Conservation (phyloP, 2,888 invertebrate species). For the Drosophila affinis region DNA sequence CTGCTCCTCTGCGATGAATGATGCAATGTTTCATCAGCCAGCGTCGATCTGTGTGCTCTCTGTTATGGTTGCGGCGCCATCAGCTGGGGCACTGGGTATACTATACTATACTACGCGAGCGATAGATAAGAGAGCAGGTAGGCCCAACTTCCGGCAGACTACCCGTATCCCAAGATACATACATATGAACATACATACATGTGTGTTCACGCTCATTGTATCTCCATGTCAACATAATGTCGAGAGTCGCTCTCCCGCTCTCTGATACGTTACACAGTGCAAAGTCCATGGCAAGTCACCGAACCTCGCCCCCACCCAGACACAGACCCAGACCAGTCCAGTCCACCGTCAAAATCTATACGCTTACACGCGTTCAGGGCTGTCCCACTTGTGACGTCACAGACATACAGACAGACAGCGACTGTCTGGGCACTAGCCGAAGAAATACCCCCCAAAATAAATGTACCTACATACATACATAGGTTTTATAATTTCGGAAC, state of each 20-base stretch:
- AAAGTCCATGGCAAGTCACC: slow-evolving; percentile 4
- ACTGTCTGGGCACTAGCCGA: slow-evolving; percentile 17
- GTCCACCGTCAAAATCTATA: not conserved
- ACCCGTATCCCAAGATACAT: not conserved
- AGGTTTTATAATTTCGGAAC: slow-evolving; percentile 28
- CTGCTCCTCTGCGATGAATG: slow-evolving; percentile 46
- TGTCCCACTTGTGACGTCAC: slow-evolving; percentile 43
- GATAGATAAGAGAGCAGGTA: slow-evolving; percentile 25
- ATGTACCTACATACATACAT: not conserved
- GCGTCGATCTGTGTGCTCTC: slow-evolving; percentile 17
- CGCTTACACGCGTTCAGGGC: slow-evolving; percentile 37
- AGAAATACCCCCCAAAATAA: not conserved
- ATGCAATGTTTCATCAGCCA: slow-evolving; percentile 80
- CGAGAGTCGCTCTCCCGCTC: not conserved
- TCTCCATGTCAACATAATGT: too few species aligned
- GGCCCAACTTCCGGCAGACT: slow-evolving; percentile 12
- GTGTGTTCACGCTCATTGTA: too few species aligned
- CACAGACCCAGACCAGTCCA: not conserved
- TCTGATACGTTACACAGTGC: not conserved
- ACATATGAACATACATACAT: too few species aligned
- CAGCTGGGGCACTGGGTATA: not conserved
- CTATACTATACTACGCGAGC: not conserved
- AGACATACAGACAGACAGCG: not conserved
- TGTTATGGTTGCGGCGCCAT: slow-evolving; percentile 22
- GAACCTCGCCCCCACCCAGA: not conserved